Base-by-base conservation (phyloP, 2,797 vertebrate genomes). In the Halcyon chelicuti region DNA sequence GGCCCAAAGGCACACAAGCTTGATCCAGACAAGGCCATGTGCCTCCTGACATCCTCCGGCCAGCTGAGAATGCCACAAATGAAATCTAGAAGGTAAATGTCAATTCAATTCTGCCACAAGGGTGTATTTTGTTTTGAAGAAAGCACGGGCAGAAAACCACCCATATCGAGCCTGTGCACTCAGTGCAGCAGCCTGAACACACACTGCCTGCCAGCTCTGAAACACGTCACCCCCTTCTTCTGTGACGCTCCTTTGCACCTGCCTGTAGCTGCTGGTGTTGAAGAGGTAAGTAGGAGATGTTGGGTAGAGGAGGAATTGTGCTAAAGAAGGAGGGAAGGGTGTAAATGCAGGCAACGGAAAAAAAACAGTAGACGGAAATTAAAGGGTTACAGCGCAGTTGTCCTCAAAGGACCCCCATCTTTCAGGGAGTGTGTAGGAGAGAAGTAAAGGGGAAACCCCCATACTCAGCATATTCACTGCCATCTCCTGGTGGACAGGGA, bases 401-500 rank as follows among this genome's bases (percentile, higher is more conserved):
- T 93, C 97, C 94, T 96, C 70, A 94, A 93, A 97, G 90, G 86
- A 93, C 94, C 94, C 6, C 33, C 82, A 54, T n/a, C n/a, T 52
- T 91, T 72, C 85, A 87, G 54, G 33, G 37, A 86, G 29, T 47
- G 26, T 6, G 40, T 42, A 23, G 44, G 66, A 86, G 46, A 35
- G 35, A 73, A 92, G 66, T 65, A 40, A 81, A 55, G 63, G 72
- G 23, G 92, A 26, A 2, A 65, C 9, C 5, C 26, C 66, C 66
- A 37, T 62, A 73, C 28, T 74, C 63, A 86, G 83, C 68, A 97
- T 82, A 72, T 15, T 80, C 29, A 90, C 93, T 97, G 93, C 97
- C 98, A 97, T 96, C 98, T 98, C 79, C 97, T 98, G 98, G 98
- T 86, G 54, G 58, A 40, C 58, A 46, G 68, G 78, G 95, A 83